These are phyloP conservation scores for Drosophila helvetica DNA, from an alignment of 2,888 invertebrate species.

Conservation along the genomic window DNA sequence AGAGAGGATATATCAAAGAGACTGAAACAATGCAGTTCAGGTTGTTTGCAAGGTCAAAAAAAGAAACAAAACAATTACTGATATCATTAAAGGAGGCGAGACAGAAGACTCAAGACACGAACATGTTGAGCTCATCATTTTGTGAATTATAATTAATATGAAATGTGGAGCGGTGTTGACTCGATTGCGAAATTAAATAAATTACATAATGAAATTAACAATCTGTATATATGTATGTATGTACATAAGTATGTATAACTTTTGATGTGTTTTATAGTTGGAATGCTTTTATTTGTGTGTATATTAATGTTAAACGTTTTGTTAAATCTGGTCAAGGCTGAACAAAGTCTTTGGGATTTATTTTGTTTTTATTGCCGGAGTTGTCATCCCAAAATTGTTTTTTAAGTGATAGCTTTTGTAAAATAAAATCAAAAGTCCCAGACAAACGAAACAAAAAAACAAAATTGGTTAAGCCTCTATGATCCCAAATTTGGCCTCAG, in stretches of 20 bases:
- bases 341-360: not conserved
- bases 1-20: conserved; percentile 3
- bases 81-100: conserved; percentile 35
- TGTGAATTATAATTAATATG: not conserved
- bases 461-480: not conserved
- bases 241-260: conserved; percentile 3
- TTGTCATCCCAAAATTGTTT: conserved; percentile 49
- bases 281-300: not conserved
- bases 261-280: not conserved
- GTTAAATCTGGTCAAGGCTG: not conserved
- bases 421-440: conserved; percentile 20
- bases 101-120: conserved; percentile 66
- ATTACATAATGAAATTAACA: conserved; percentile 14
- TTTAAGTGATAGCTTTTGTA: conserved; percentile 44
- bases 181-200: conserved; percentile 8
- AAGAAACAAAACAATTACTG: conserved; percentile 43
- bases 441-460: conserved; percentile 6
- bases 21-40: not conserved
- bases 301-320: not conserved
- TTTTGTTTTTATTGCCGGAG: conserved; percentile 1
- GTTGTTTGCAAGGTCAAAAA: conserved; percentile 44
- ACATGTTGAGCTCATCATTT: conserved; percentile 49
- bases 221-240: not conserved
- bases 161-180: not conserved
- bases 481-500: not conserved